phyloP scores from a whole-genome alignment of 2,113 vertebrate genomes.

The Suricata suricatta region DNA sequence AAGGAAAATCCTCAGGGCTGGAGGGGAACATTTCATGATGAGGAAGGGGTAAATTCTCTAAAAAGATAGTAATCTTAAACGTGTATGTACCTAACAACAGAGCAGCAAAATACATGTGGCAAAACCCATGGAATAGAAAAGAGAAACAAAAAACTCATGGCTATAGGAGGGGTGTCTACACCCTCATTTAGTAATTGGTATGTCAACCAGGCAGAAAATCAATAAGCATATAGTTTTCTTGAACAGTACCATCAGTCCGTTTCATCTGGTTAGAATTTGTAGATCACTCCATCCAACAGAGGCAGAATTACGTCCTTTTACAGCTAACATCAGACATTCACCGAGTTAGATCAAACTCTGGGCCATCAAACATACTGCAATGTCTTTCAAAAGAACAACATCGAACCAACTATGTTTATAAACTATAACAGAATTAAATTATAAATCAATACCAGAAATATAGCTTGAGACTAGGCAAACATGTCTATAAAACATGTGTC shows the following conservation, averaged over 20 bases:
- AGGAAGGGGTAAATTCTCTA: neutral
- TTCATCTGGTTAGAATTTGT: neutral
- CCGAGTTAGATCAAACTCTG: neutral
- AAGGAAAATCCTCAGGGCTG: neutral
- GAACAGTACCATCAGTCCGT: neutral
- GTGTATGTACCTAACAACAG: too few species aligned
- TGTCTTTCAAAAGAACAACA: neutral
- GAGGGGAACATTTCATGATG: accelerated
- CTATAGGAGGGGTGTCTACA: neutral
- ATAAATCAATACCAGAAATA: neutral
- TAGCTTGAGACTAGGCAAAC: neutral
- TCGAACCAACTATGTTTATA: too few species aligned
- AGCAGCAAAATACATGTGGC: neutral
- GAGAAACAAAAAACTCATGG: neutral
- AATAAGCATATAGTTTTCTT: neutral
- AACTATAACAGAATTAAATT: neutral
- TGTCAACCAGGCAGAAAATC: neutral
- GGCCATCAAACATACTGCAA: neutral
- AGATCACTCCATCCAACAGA: neutral
- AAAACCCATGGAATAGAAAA: neutral
- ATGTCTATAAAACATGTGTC: neutral
- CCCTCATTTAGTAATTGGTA: neutral
- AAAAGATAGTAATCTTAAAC: accelerated
- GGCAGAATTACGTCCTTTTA: neutral
- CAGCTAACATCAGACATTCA: neutral